Evolutionary conservation across 2,888 invertebrate species (phyloP), one percentile per base, ranked within the genome.

Genomic region (Lasioglossum figueresi): DNA sequence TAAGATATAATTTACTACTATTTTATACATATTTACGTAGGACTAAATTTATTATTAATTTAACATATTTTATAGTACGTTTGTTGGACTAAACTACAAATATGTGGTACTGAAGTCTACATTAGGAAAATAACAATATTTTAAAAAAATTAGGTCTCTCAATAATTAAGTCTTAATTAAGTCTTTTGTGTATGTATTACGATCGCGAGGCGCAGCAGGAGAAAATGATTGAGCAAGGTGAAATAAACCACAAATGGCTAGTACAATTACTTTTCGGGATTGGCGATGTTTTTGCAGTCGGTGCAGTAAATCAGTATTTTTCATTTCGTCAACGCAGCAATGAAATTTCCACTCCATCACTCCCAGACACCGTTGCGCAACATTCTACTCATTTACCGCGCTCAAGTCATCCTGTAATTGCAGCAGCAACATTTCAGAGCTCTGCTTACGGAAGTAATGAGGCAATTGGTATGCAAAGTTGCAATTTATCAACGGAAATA

Each of bases 301-400:
- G 4, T 4, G n/a, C 12, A 27, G 27, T 59, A 59, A 27, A 59
- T 59, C 27, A 59, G 59, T 59, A 59, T 59, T 59, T 27, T 59
- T 59, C n/a, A 59, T 59, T 59, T 59, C 27, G 59, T 14, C 27
- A 27, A 59, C n/a, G 59, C 59, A 59, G 59, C 59, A 59, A 27
- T 27, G 59, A 59, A 59, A 27, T 72, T 56, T 52, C 56, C 19
- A 19, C 34, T 48, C 45, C 37, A 66, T 73, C 52, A 48, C 43
- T 68, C 43, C 31, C 71, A 76, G 52, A 70, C 43, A 72, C 71
- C 59, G 45, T 81, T 77, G 71, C 37, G 77, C 76, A 81, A 81
- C 56, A 4, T 77, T 81, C 10, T 71, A 37, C 37, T 72, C 71
- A 19, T 14, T 77, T 37, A 43, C 34, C 48, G 48, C 48, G 48